Percentiles rank a stretch among this genome's conserved stretches.
Evolutionary conservation across 2,113 vertebrate genomes (phyloP).

Genomic region (Ctenodactylus gundi): DNA sequence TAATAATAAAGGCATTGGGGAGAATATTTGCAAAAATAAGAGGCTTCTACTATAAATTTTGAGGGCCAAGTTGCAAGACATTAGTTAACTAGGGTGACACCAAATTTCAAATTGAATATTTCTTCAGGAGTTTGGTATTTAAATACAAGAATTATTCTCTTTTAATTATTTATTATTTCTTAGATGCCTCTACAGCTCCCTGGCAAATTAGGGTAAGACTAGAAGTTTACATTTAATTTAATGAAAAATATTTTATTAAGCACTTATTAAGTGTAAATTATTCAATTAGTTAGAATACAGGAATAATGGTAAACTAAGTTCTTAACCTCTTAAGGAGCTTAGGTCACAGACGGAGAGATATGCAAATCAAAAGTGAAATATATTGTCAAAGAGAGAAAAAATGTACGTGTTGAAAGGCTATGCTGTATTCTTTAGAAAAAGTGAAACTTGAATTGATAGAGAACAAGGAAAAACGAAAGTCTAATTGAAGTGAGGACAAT

Average conservation of each 20-base stretch:
- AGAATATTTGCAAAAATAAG: constrained; percentile 13
- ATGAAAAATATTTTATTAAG: background rate
- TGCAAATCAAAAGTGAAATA: background rate
- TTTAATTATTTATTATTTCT: constrained; percentile 47
- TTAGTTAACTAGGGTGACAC: background rate
- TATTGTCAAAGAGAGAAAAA: too few species aligned
- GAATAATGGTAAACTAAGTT: background rate
- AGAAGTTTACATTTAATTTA: constrained; percentile 7
- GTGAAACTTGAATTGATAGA: background rate
- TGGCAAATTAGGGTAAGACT: background rate
- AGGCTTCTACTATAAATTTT: background rate
- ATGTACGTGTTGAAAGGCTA: background rate
- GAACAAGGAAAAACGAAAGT: background rate
- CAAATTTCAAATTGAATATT: constrained; percentile 19
- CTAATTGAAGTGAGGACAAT: background rate
- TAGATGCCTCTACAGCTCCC: background rate
- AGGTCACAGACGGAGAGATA: background rate
- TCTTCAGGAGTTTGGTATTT: constrained; percentile 27
- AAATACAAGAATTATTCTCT: background rate
- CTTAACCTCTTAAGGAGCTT: background rate
- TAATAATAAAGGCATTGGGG: background rate
- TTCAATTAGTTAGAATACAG: background rate
- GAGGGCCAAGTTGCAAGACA: background rate
- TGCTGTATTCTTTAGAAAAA: background rate
- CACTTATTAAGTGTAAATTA: constrained; percentile 23